Evolutionary conservation across 1,140 invertebrate genomes (phyloP), one percentile per base, ranked within the genome.

Genomic region (Drosophila kepulauana): DNA sequence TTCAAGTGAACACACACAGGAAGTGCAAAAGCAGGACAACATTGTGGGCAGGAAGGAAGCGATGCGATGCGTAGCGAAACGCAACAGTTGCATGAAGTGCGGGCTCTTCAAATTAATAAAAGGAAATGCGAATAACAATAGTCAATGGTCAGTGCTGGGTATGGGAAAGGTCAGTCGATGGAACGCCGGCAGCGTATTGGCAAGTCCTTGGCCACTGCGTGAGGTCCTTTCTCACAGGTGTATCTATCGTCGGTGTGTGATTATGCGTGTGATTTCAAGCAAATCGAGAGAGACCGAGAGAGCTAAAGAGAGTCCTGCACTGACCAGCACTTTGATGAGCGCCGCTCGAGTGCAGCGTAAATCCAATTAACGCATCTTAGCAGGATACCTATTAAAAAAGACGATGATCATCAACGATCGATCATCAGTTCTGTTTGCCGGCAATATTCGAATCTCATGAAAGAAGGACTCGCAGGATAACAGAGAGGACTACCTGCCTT

Each of bases 21-120:
- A 87, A 87, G 79, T 87, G 61, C 65, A 57, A 25, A 41, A 33
- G 49, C 57, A 43, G 73, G 61, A 80, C 48, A 71, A 66, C 43
- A 45, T 49, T 75, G 65, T 51, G 61, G 66, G 45, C 59, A 62
- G 57, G 54, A 71, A 78, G 68, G 59, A 63, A 88, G 49, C 61
- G 77, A 88, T 25, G 20, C 20, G 20, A 25, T 4, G 3, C 20
- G 20, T 4, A 25, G 49, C 57, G 77, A 88, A 74, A 82, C 82
- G 82, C 82, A 87, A 87, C 82, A 87, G 82, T 82, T 86, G 82
- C 82, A 81, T 86, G 84, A 87, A 78, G 72, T 75, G 84, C 84
- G 79, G 80, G 73, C 69, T 75, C 82, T 87, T 87, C 84, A 87
- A 87, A 78, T 87, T 88, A 88, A 80, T 84, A 84, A 80, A 51